Evolutionary conservation across 1,140 invertebrate species (phyloP), one percentile per base, ranked within the genome.

Genomic region (Caenorhabditis latens): DNA sequence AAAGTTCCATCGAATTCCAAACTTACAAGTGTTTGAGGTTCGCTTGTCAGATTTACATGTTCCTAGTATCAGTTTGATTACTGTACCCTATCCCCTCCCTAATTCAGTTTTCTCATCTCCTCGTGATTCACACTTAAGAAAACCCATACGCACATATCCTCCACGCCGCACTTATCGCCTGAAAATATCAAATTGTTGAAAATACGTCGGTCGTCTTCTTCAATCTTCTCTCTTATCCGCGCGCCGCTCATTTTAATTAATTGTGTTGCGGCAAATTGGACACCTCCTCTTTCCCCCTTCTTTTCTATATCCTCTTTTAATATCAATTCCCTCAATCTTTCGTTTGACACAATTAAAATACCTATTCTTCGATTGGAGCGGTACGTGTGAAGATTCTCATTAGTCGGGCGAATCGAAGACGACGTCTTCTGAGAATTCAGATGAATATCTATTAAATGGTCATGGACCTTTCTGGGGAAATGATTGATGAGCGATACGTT

Each of bases 341-440:
- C 65, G 65, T 71, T 71, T 71, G 65, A 71, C 65, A 71, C 65
- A 71, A 71, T 71, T 71, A 71, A 71, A 71, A 71, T 71, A 71
- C 65, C 65, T 71, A 71, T 71, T 71, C 46, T n/a, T n/a, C 57
- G 8, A 8, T n/a, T 21, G 4, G 21, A 14, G 65, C 65, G 65
- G 65, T 71, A 71, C 65, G 65, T 71, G 65, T 71, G 65, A 71
- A 71, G 65, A 71, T 71, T 71, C 65, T 46, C 65, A 71, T 71
- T 71, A 71, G 19, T 8, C 4, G 42, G 9, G 57, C 14, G 50
- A 50, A 50, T 53, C 16, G 13, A 53, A 16, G 16, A 8, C 13
- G 16, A 16, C 16, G 16, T 53, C 50, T 53, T 53, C 50, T 53
- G 50, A 53, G 16, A 11, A 8, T 16, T 53, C 50, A 53, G 11